Conservation (phyloP, 2,888 invertebrate species). For the Standfussiana lucernea region DNA sequence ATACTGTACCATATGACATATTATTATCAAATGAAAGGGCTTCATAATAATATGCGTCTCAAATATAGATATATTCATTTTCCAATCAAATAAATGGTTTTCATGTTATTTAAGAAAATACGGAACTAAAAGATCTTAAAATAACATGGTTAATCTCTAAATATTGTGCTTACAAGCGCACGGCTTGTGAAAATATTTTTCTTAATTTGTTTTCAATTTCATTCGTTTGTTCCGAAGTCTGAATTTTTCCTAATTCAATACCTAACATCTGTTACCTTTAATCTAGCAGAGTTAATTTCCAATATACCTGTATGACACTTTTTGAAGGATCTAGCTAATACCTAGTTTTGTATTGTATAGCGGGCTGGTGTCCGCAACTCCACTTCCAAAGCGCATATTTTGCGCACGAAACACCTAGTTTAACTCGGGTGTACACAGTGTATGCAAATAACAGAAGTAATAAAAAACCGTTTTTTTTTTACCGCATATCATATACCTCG, state of each 20-base stretch:
- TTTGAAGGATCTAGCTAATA: background rate
- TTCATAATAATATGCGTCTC: background rate
- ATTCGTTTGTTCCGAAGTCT: background rate
- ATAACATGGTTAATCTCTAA: background rate
- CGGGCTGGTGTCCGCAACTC: too few relatives aligned
- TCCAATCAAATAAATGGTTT: rapidly evolving
- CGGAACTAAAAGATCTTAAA: background rate
- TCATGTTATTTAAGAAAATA: background rate
- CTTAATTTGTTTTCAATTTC: background rate
- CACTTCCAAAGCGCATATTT: too few relatives aligned
- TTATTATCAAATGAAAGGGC: background rate
- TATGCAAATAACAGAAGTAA: background rate
- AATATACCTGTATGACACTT: background rate
- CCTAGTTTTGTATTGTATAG: too few relatives aligned
- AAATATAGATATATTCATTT: background rate
- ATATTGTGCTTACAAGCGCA: background rate
- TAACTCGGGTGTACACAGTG: background rate
- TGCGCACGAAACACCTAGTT: too few relatives aligned
- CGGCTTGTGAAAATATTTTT: background rate
- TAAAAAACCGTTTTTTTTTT: background rate
- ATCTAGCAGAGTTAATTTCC: background rate
- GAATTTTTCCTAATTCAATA: too few relatives aligned
- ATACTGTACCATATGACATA: too few relatives aligned
- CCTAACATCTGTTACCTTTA: too few relatives aligned
- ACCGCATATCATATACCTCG: background rate